Evolutionary conservation across 2,113 vertebrate species (phyloP), one percentile per base, ranked within the genome.

Genomic region (Gallinago jamesoni): DNA sequence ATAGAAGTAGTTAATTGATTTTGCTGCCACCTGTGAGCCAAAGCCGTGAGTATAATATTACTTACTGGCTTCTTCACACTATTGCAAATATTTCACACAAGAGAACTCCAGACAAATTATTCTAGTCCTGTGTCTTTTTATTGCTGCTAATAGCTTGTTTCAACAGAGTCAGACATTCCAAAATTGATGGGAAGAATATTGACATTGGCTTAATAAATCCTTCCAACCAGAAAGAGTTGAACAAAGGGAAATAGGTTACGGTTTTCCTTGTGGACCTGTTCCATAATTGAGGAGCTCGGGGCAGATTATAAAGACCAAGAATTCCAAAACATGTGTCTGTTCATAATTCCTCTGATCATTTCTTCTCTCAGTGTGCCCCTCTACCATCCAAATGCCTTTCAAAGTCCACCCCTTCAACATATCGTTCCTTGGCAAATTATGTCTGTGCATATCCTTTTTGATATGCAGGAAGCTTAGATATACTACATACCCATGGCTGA

Each of bases 1-100:
- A 93, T 94, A 95, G 80, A 95, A 97, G 76, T 53, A 84, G 93
- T 87, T 98, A 97, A 97, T 97, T 98, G 95, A 97, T 97, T 97
- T 98, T 97, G 84, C 74, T 96, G 82, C 84, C 93, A 96, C 92
- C 89, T 96, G 87, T 96, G 96, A 97, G 84, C 93, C 95, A 94
- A 96, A 89, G 79, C 89, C 4, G 21, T 78, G 74, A 88, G 72
- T 95, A 66, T 95, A 86, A 81, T 94, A 92, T 73, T 95, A 85
- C 83, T 97, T 90, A 89, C 85, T 95, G 94, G 80, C 79, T 95
- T 89, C 68, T 88, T 96, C 94, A 82, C 53, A 93, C 50, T 67
- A 48, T 59, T 55, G 35, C 0, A 85, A 88, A 97, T 95, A 77
- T 94, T 97, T 96, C 96, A 66, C 93, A 93, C 93, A 93, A 97